Percentiles rank a stretch among this genome's conserved stretches.
Evolutionary conservation across 2,113 vertebrate species (phyloP).

Genomic region (Scortum barcoo): DNA sequence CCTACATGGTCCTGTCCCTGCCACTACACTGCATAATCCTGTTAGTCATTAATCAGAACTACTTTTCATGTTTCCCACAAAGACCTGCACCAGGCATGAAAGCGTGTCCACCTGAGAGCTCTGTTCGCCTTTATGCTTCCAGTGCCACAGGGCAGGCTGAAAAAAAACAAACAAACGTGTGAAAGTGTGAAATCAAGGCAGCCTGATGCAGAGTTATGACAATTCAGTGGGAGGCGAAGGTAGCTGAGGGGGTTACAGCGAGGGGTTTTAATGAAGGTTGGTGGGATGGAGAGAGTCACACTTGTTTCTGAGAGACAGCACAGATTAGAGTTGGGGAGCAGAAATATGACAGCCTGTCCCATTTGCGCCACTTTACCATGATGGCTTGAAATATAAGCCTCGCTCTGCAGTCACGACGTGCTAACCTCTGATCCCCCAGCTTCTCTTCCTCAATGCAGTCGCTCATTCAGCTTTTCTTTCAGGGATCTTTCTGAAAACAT

Average conservation of each 20-base stretch:
- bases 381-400: not conserved
- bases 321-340: not conserved
- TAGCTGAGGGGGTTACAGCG: not conserved
- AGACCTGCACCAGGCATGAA: slow-evolving; percentile 11
- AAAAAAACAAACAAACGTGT: not conserved
- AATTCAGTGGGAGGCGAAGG: not conserved
- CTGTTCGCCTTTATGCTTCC: not conserved
- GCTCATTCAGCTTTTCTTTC: not conserved
- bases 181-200: slow-evolving; percentile 11
- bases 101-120: slow-evolving; percentile 19
- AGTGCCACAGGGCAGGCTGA: slow-evolving; percentile 5
- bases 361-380: not conserved
- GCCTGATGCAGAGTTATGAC: slow-evolving; percentile 3
- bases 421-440: not conserved
- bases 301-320: not conserved
- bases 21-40: not conserved
- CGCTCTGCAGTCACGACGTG: not conserved
- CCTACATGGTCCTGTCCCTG: not conserved
- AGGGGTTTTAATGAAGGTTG: not conserved
- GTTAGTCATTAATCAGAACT: slow-evolving; percentile 19
- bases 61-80: slow-evolving; percentile 12
- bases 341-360: not conserved
- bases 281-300: not conserved
- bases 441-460: not conserved
- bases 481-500: not conserved